Conservation (phyloP, 2,113 vertebrate genomes). For the Lipophrys pholis region DNA sequence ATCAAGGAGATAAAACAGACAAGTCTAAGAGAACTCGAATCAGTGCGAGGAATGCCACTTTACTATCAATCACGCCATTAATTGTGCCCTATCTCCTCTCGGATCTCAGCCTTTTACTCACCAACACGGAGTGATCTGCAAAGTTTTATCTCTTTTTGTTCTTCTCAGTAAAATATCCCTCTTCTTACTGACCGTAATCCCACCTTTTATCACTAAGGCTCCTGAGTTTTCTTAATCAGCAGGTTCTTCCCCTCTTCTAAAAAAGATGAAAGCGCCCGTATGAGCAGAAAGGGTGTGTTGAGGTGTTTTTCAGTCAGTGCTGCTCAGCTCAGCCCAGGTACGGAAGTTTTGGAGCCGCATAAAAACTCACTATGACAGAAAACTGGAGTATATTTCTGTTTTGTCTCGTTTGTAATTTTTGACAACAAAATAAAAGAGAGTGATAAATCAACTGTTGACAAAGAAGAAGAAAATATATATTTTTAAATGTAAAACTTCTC, state of each 20-base stretch:
- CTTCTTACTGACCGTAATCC: slow-evolving; percentile 20
- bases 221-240: slow-evolving; percentile 37
- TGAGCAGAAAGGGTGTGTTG: slow-evolving; percentile 46
- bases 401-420: background rate
- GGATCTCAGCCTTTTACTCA: slow-evolving; percentile 7
- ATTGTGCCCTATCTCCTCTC: slow-evolving; percentile 21
- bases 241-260: slow-evolving; percentile 25
- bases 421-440: background rate
- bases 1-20: slow-evolving; percentile 68
- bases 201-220: slow-evolving; percentile 26
- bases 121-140: slow-evolving; percentile 15
- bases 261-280: slow-evolving; percentile 34
- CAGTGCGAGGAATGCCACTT: slow-evolving; percentile 32
- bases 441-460: too few relatives aligned
- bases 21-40: slow-evolving; percentile 11
- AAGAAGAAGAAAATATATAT: background rate
- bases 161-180: slow-evolving; percentile 20
- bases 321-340: slow-evolving; percentile 44
- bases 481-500: background rate
- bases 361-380: slow-evolving; percentile 28
- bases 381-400: slow-evolving; percentile 31
- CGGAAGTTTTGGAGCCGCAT: background rate
- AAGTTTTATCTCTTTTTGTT: slow-evolving; percentile 52
- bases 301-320: slow-evolving; percentile 43
- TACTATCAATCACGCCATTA: slow-evolving; percentile 36